These are phyloP conservation scores for Drosophila miranda DNA, from an alignment of 1,140 invertebrate genomes.

Conservation along the genomic window DNA sequence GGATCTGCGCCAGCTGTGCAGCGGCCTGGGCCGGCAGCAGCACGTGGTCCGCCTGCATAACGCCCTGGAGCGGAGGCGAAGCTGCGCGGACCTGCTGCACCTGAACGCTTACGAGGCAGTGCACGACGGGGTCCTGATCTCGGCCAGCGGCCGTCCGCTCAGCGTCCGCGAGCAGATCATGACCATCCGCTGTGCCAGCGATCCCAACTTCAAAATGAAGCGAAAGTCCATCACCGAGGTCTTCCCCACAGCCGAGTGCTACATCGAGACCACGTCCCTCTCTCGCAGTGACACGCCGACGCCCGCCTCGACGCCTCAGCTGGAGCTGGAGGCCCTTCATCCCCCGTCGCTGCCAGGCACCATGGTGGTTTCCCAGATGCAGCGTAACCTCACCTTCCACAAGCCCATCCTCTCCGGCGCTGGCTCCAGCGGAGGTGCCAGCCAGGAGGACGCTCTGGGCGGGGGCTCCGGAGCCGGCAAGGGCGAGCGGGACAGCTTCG, in stretches of 20 bases:
- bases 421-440: conserved; percentile 1
- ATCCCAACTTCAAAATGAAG: conserved; percentile 82
- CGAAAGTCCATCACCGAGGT: conserved; percentile 76
- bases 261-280: conserved; percentile 44
- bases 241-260: conserved; percentile 70
- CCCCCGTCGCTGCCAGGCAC: conserved; percentile 44
- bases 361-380: conserved; percentile 62
- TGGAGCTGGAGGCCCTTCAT: conserved; percentile 45
- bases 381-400: conserved; percentile 72
- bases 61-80: conserved; percentile 70
- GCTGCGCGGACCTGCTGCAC: conserved; percentile 53
- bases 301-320: conserved; percentile 40
- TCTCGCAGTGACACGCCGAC: conserved; percentile 51
- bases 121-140: conserved; percentile 57
- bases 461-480: conserved; percentile 4
- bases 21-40: conserved; percentile 73
- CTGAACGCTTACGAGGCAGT: conserved; percentile 62
- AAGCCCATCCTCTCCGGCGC: conserved; percentile 55
- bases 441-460: conserved; percentile 10
- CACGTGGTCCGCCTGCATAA: conserved; percentile 76
- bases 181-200: conserved; percentile 76
- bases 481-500: conserved; percentile 65
- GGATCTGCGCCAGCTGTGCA: conserved; percentile 77
- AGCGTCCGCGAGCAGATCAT: conserved; percentile 67
- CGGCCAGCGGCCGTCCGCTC: conserved; percentile 38